Percentiles rank a stretch among this genome's conserved stretches.
Evolutionary conservation across 2,888 invertebrate species (phyloP).

Genomic region (Noctuana brunneofusca): DNA sequence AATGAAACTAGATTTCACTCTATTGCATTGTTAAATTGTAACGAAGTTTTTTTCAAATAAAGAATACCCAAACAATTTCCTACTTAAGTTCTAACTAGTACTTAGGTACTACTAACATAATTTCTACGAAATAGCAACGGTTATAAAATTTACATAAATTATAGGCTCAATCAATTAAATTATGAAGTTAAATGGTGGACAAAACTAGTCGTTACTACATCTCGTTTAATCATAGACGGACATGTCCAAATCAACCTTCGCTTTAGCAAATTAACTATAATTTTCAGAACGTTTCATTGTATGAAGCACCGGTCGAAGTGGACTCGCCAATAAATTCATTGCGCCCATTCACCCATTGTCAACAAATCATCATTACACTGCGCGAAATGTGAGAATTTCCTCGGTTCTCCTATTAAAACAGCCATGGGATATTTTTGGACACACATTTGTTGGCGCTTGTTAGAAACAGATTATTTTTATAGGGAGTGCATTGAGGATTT

Average conservation of each 20-base stretch:
- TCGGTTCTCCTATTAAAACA: constrained; percentile 21
- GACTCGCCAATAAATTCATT: constrained; percentile 30
- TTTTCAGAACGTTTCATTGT: constrained; percentile 10
- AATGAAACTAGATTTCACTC: not conserved
- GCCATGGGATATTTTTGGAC: constrained; percentile 22
- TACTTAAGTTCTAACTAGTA: too few relatives aligned
- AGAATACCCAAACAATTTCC: too few relatives aligned
- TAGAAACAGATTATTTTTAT: constrained; percentile 15
- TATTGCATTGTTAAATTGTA: not conserved
- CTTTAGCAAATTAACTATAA: not conserved
- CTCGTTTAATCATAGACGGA: not conserved
- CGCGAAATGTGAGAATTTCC: constrained; percentile 33
- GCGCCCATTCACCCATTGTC: constrained; percentile 31
- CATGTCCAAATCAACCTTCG: not conserved
- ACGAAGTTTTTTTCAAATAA: too few relatives aligned
- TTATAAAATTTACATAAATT: too few relatives aligned
- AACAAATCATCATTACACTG: constrained; percentile 28
- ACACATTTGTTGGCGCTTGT: constrained; percentile 12
- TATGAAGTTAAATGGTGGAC: too few relatives aligned
- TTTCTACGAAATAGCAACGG: too few relatives aligned
- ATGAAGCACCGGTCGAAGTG: not conserved
- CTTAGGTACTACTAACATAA: too few relatives aligned
- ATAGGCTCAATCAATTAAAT: too few relatives aligned
- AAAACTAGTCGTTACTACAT: too few relatives aligned
- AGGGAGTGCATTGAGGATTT: not conserved